Evolutionary conservation across 2,888 invertebrate genomes (phyloP), one percentile per base, ranked within the genome.

Genomic region (Dascillus cervinus): DNA sequence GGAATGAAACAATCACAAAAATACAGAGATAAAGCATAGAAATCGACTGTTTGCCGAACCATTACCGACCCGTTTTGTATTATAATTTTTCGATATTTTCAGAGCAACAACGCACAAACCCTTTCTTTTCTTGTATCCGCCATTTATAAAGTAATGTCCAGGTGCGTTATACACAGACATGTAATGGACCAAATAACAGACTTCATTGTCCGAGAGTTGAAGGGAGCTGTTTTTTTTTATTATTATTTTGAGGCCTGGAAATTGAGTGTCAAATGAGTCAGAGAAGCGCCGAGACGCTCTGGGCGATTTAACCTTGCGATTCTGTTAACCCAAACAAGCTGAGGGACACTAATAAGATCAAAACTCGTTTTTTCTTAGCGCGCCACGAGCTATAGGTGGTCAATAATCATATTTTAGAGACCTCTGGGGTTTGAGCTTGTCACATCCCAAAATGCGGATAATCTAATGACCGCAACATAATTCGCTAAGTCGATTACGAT

Each of bases 371-470:
- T 30, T 41, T 37, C 39, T 42, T n/a, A n/a, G n/a, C n/a, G 43
- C 39, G 38, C 48, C 44, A 46, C 34, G 31, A 37, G 40, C 40
- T 40, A 29, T 40, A 59, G 60, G 58, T 59, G 60, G 60, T 62
- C 62, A 62, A 52, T 62, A 60, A 62, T 60, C 55, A 49, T 45
- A 57, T 60, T n/a, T n/a, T 56, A 50, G 42, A 44, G 45, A 37
- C 49, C 56, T 55, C 55, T 50, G 43, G 55, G 56, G 50, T 43
- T 42, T n/a, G n/a, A 45, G 47, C 53, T 58, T 58, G 60, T 60
- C 58, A 59, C 57, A 53, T 49, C 34, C 20, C 26, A 23, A 37
- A 41, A 39, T n/a, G 31, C 34, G 36, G 41, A 39, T 46, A 47
- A 47, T 45, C 41, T 40, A 41, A 46, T 47, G 44, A 35, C 43